Base-by-base conservation (phyloP, 2,888 invertebrate species). In the Notodonta dromedarius region DNA sequence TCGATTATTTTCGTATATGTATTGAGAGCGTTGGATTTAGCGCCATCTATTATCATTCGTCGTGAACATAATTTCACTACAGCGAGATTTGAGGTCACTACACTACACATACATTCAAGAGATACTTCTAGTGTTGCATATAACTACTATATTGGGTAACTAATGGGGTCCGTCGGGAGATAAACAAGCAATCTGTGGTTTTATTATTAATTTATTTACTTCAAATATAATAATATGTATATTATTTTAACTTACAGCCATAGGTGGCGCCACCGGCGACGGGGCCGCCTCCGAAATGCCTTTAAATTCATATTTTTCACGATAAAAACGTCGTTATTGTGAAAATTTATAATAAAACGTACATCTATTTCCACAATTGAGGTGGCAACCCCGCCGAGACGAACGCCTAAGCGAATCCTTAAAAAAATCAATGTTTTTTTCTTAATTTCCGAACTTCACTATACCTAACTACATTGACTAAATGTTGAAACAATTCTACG, bases 131-230 rank as follows among this genome's bases (percentile, higher is more conserved):
- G n/a, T n/a, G n/a, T n/a, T n/a, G n/a, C n/a, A n/a, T n/a, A n/a
- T n/a, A n/a, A n/a, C n/a, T n/a, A n/a, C n/a, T 24, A 24, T 24
- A 24, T 24, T 24, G 24, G 24, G 24, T n/a, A 24, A 24, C 24
- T 24, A 24, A 24, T 24, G 24, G 24, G 24, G 24, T 24, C 2
- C 24, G 24, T 24, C 46, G 60, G 82, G 82, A 82, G 81, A 80
- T 76, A 78, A 86, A 84, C 80, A 65, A 54, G 69, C 13, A 58
- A 62, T 65, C 11, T 69, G 67, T 79, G 66, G 74, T 90, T 93
- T 92, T 92, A 89, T 91, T 89, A 92, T 93, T 92, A 91, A 92
- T 93, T 92, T 93, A 93, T 93, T 92, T 91, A 93, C 90, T 89
- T 76, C 77, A 75, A 92, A 93, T 93, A 93, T 93, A 92, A 89